phyloP scores from a whole-genome alignment of 2,888 invertebrate species.

The Lepidocyrtoides sp. region DNA sequence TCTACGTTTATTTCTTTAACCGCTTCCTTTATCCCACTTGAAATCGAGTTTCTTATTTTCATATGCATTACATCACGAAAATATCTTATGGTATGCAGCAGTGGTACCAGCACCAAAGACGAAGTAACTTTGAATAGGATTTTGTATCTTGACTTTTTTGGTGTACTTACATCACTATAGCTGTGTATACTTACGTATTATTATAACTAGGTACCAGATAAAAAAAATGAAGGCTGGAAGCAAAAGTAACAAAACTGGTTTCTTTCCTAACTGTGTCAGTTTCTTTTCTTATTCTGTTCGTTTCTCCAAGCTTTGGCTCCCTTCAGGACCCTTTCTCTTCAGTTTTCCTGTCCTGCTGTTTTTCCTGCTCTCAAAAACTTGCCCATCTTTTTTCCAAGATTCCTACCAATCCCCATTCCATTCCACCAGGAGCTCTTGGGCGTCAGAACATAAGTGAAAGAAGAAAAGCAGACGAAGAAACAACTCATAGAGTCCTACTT shows the following conservation, averaged over 20 bases:
- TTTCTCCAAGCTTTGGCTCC: slow-evolving; percentile 48
- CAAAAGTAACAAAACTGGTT: neutral
- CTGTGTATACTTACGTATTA: neutral
- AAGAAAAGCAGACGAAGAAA: neutral
- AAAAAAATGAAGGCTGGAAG: neutral
- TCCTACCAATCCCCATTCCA: slow-evolving; percentile 7
- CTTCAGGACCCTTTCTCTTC: slow-evolving; percentile 55
- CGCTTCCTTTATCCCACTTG: neutral
- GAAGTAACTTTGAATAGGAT: neutral
- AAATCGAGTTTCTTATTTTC: slow-evolving; percentile 38
- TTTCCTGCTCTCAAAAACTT: neutral
- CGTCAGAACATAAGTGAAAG: slow-evolving; percentile 39
- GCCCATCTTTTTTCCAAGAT: slow-evolving; percentile 25
- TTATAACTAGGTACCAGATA: neutral
- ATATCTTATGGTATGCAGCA: neutral
- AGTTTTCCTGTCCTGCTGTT: slow-evolving; percentile 24
- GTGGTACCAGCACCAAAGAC: neutral
- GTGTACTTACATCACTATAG: neutral
- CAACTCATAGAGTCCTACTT: slow-evolving; percentile 53
- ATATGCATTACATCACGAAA: slow-evolving; percentile 36
- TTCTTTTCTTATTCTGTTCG: slow-evolving; percentile 20
- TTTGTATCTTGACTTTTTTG: slow-evolving; percentile 17
- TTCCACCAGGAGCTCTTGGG: slow-evolving; percentile 27
- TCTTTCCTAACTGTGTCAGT: slow-evolving; percentile 51
- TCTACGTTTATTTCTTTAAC: slow-evolving; percentile 24